These are phyloP conservation scores for Atractosteus spatula DNA, from an alignment of 2,113 vertebrate species.

Conservation along the genomic window DNA sequence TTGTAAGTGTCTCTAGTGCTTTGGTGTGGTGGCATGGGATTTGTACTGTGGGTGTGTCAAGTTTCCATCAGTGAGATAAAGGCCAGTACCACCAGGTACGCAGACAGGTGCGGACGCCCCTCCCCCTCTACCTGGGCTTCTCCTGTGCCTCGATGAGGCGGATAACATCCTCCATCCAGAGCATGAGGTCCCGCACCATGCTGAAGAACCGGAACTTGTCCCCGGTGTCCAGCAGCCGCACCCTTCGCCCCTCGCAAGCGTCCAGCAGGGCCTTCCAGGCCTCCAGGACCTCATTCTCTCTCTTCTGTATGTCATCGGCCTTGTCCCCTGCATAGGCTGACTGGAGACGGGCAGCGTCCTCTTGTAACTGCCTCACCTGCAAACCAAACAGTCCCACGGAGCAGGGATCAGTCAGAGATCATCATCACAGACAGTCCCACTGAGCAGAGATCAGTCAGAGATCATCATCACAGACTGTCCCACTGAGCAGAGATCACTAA, in stretches of 20 bases:
- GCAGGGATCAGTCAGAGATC: no score
- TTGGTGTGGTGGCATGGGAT: no score
- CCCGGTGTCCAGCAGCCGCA: conserved; percentile 83
- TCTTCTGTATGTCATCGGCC: conserved; percentile 93
- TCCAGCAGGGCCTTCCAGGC: conserved; percentile 87
- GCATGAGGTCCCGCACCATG: conserved; percentile 93
- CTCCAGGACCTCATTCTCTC: conserved; percentile 88
- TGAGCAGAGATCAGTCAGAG: no score
- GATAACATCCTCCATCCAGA: conserved; percentile 97
- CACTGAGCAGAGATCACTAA: no score
- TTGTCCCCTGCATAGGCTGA: conserved; percentile 96
- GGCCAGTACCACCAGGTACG: no score
- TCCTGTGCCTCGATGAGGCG: conserved; percentile 94
- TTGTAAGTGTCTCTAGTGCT: no score
- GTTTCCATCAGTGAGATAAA: no score
- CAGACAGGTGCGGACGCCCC: neutral
- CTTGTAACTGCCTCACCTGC: conserved; percentile 94
- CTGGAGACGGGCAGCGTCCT: conserved; percentile 91
- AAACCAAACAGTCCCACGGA: neutral
- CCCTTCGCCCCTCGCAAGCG: conserved; percentile 81
- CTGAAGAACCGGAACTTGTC: conserved; percentile 98
- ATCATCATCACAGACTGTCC: no score
- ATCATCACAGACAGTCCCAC: no score
- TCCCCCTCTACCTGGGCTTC: conserved; percentile 79
- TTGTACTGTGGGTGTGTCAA: no score